Percentiles rank a stretch among this genome's conserved stretches.
Evolutionary conservation across 1,140 invertebrate species (phyloP).

Genomic region (Daktulosphaira vitifoliae): DNA sequence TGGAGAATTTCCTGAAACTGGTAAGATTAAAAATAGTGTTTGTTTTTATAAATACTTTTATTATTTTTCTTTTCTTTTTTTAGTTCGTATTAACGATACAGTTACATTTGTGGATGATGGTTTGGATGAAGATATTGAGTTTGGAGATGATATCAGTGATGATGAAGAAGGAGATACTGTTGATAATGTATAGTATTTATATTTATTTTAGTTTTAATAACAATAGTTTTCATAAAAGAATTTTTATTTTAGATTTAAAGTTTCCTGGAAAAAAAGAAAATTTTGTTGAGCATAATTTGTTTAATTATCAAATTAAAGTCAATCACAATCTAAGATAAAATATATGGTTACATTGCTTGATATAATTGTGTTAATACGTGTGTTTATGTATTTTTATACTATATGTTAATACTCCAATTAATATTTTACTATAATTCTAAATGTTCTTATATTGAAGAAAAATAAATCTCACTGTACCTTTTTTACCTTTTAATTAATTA

Average conservation of each 20-base stretch:
- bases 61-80: slow-evolving; percentile 15
- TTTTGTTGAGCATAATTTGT: neutral
- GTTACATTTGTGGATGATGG: slow-evolving; percentile 89
- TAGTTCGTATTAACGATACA: slow-evolving; percentile 85
- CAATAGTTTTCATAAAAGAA: slow-evolving; percentile 4
- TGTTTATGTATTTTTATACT: too few relatives aligned
- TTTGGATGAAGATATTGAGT: slow-evolving; percentile 89
- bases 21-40: neutral
- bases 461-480: too few relatives aligned
- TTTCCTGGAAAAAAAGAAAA: neutral
- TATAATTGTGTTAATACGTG: too few relatives aligned
- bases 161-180: slow-evolving; percentile 76
- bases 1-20: slow-evolving; percentile 94
- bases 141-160: slow-evolving; percentile 83
- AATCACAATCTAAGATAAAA: slow-evolving; percentile 2
- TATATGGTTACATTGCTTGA: slow-evolving; percentile 12
- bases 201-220: neutral
- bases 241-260: slow-evolving; percentile 21
- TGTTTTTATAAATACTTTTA: neutral
- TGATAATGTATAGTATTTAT: slow-evolving; percentile 43
- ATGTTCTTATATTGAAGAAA: too few relatives aligned
- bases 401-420: too few relatives aligned
- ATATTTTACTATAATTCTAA: too few relatives aligned
- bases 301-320: slow-evolving; percentile 2
- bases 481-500: too few relatives aligned